Percentiles rank a stretch among this genome's conserved stretches.
phyloP scores from a whole-genome alignment of 2,888 invertebrate genomes.

The Spodoptera littoralis region DNA sequence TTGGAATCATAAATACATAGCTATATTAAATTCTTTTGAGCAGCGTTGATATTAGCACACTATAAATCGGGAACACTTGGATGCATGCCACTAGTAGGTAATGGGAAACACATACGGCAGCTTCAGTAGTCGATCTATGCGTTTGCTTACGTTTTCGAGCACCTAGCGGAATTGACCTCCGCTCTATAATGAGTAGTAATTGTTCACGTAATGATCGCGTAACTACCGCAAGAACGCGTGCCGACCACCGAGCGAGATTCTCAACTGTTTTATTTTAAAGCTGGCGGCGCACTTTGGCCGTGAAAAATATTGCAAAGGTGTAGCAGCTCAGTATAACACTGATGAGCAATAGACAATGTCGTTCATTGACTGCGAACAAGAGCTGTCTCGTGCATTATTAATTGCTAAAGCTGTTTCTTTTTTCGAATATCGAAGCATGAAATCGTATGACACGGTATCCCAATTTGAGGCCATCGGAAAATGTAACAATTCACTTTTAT shows the following conservation, averaged over 20 bases:
- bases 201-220: constrained; percentile 70
- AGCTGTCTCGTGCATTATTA: constrained; percentile 59
- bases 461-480: constrained; percentile 28
- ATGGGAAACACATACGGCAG: constrained; percentile 36
- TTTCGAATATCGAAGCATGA: constrained; percentile 57
- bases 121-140: constrained; percentile 15
- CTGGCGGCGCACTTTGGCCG: constrained; percentile 78
- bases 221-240: constrained; percentile 71
- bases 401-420: constrained; percentile 51
- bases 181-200: constrained; percentile 63
- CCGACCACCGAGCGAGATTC: constrained; percentile 77
- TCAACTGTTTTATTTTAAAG: constrained; percentile 87
- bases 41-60: constrained; percentile 32
- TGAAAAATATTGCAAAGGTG: constrained; percentile 82
- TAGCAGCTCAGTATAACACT: constrained; percentile 69
- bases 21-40: constrained; percentile 6
- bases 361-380: constrained; percentile 75
- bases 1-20: constrained; percentile 4
- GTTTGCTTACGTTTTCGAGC: constrained; percentile 46
- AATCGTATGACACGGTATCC: constrained; percentile 52
- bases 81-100: constrained; percentile 39
- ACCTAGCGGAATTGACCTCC: constrained; percentile 52
- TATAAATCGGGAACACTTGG: constrained; percentile 46
- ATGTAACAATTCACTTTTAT: constrained; percentile 5
- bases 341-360: constrained; percentile 76